Percentiles rank a stretch among this genome's conserved stretches.
Conservation (phyloP, 30 jellyfish, hydroid and myxozoan species). For the Mastigias papua region DNA sequence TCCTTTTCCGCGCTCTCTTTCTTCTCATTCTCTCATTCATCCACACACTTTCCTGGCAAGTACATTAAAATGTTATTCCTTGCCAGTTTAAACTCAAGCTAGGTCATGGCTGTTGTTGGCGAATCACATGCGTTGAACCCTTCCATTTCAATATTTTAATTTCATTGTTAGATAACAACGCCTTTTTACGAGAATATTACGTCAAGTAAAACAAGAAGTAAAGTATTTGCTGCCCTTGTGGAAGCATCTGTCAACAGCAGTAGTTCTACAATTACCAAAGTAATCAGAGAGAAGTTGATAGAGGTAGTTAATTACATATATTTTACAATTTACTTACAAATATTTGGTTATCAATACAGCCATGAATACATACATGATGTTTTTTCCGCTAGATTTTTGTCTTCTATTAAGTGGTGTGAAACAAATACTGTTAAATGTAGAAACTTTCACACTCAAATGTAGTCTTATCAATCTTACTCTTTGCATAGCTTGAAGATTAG, state of each 20-base stretch:
- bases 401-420: no score
- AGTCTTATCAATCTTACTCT: no score
- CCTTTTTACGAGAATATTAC: slow-evolving; percentile 21
- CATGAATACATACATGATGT: neutral
- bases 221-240: slow-evolving; percentile 51
- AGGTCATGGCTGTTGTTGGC: no score
- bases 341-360: neutral
- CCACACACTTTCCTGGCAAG: no score
- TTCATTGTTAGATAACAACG: slow-evolving; percentile 34
- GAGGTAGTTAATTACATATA: slow-evolving; percentile 17
- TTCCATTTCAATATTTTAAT: neutral
- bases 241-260: slow-evolving; percentile 38
- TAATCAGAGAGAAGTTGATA: slow-evolving; percentile 17
- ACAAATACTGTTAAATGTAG: no score
- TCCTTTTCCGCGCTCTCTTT: no score
- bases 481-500: no score
- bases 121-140: neutral
- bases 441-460: no score
- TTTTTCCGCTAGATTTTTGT: no score
- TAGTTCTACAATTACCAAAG: slow-evolving; percentile 15
- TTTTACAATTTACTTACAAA: neutral
- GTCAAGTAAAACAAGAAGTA: slow-evolving; percentile 22
- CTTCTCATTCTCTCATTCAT: no score
- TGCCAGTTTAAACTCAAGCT: no score
- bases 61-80: no score